phyloP scores from a whole-genome alignment of 2,113 vertebrate species.

The Esox niger region DNA sequence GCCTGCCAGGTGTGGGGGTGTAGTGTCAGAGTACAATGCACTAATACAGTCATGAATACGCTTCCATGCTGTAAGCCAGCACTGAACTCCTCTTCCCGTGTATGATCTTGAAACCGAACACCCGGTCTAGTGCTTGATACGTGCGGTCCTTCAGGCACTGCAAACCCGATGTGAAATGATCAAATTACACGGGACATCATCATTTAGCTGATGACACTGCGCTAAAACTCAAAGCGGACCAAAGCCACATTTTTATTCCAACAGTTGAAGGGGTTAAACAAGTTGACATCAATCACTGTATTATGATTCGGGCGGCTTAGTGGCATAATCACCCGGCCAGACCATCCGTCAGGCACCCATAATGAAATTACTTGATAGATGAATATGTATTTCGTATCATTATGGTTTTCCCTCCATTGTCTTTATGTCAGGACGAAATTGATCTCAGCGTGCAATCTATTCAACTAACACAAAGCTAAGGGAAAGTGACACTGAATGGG shows the following conservation, averaged over 20 bases:
- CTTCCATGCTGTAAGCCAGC: too few species aligned
- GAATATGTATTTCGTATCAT: constrained; percentile 40
- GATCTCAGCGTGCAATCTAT: constrained; percentile 74
- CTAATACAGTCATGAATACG: too few species aligned
- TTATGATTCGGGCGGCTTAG: constrained; percentile 39
- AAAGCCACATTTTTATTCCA: constrained; percentile 43
- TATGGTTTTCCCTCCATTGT: constrained; percentile 53
- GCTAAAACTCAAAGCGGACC: too few species aligned
- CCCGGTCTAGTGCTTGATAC: background rate
- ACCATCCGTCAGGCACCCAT: constrained; percentile 32
- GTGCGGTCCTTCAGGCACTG: background rate
- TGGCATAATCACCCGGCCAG: constrained; percentile 56
- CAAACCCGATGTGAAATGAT: background rate
- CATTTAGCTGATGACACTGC: background rate
- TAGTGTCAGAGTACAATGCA: too few species aligned
- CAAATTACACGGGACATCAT: background rate
- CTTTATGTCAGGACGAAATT: constrained; percentile 58
- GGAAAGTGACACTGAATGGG: constrained; percentile 73
- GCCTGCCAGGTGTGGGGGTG: too few species aligned
- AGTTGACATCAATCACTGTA: constrained; percentile 39
- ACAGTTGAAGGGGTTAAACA: constrained; percentile 46
- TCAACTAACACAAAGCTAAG: constrained; percentile 67
- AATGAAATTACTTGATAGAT: constrained; percentile 71
- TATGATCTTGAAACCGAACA: too few species aligned
- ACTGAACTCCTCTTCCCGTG: too few species aligned